Conservation (phyloP, 2,113 vertebrate genomes). For the Strix aluco region DNA sequence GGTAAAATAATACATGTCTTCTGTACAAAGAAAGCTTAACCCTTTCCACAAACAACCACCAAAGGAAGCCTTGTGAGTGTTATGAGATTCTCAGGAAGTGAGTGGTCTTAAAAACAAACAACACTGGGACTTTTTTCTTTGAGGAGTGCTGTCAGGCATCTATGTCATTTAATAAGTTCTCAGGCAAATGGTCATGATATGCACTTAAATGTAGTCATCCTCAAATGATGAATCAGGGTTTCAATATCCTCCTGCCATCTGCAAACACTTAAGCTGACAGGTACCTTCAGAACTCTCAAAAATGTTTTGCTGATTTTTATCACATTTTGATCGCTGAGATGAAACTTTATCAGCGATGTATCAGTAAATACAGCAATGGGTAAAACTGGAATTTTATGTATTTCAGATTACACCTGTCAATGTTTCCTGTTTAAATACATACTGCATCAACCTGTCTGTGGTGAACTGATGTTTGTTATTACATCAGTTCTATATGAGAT, state of each 20-base stretch:
- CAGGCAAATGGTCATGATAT: not conserved
- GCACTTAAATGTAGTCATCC: not conserved
- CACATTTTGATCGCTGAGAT: not conserved
- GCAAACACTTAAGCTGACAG: not conserved
- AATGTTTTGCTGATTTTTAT: not conserved
- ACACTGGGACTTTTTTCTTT: not conserved
- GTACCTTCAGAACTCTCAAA: not conserved
- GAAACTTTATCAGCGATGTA: not conserved
- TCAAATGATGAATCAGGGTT: not conserved
- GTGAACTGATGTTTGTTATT: not conserved
- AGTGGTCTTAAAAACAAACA: not conserved
- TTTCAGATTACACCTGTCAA: not conserved
- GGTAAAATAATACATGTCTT: not conserved
- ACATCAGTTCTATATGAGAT: not conserved
- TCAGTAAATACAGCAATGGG: not conserved
- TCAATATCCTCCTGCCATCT: not conserved
- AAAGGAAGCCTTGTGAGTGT: not conserved
- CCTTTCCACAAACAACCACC: not conserved
- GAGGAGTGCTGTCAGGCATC: not conserved
- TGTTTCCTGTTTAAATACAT: not conserved
- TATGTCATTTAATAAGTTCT: not conserved
- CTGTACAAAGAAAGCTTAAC: not conserved
- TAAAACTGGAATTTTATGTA: not conserved
- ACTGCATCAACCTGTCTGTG: not conserved
- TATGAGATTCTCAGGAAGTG: not conserved